Evolutionary conservation across 2,113 vertebrate species (phyloP), one percentile per base, ranked within the genome.

Genomic region (Pomatostomus ruficeps): DNA sequence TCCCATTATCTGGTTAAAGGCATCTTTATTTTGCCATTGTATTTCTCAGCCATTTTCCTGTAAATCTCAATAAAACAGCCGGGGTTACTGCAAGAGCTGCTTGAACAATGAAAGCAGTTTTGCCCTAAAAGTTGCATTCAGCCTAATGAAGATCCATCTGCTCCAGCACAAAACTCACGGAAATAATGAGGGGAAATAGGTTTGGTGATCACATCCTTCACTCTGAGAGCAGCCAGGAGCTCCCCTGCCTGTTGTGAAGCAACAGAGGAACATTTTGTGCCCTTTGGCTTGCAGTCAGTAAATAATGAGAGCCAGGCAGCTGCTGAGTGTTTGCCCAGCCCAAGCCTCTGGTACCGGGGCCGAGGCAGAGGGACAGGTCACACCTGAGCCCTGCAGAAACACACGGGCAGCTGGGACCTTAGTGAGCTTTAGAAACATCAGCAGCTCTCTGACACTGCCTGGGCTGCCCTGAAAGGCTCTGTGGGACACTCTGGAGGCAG

Each of bases 101-200:
- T 84, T 58, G 12, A 70, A 84, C 57, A 85, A 87, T 51, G 78
- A 17, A 67, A 91, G 36, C 46, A 59, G 52, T 48, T 91, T 92
- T 24, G 9, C 29, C 74, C 77, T 84, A 33, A 71, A 91, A 66
- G 38, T 70, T 65, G 3, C 12, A 10, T 13, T 66, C 87, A 26
- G 36, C 14, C 24, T 58, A 79, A 73, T 66, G 85, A 88, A 90
- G 62, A 89, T 76, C 74, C 71, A 57, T 65, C 78, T 85, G 71
- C 67, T 40, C 2, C 71, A 61, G 54, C 21, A 78, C 54, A 42
- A 46, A 91, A 73, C 81, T 66, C 82, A 12, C 7, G 31, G 85
- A 82, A 85, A 91, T 89, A 94, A 89, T n/a, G 62, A 94, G 45
- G 14, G 1, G 78, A 90, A 88, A 65, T 33, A 1, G 48, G 42